Percentiles rank a stretch among this genome's conserved stretches.
Conservation (phyloP, 2,888 invertebrate genomes). For the Helicoverpa assulta region DNA sequence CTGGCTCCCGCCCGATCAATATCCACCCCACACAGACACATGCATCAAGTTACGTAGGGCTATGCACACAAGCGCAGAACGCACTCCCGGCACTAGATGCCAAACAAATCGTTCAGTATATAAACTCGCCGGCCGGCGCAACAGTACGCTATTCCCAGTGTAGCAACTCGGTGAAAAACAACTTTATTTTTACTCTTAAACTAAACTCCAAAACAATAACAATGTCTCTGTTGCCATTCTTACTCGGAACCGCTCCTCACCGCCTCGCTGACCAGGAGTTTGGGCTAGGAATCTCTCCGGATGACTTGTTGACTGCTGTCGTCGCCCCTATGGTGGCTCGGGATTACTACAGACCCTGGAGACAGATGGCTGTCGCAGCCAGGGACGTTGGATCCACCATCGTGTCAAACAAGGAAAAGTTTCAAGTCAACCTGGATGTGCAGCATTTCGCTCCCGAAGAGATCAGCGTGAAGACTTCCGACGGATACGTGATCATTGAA, state of each 20-base stretch:
- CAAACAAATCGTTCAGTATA: conserved; percentile 66
- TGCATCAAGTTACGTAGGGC: background rate
- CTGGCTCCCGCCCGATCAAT: conserved; percentile 53
- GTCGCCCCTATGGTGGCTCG: conserved; percentile 71
- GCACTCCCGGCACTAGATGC: conserved; percentile 70
- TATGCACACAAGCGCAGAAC: conserved; percentile 37
- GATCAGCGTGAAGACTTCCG: conserved; percentile 93
- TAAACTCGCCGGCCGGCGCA: conserved; percentile 65
- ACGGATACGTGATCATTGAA: conserved; percentile 92
- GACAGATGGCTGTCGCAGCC: conserved; percentile 77
- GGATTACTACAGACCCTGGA: conserved; percentile 79
- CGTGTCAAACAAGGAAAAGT: conserved; percentile 86
- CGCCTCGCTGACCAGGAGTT: conserved; percentile 84
- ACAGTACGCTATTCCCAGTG: conserved; percentile 57
- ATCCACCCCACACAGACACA: conserved; percentile 28
- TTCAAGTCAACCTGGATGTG: conserved; percentile 93
- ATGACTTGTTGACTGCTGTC: conserved; percentile 78
- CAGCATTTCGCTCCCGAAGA: conserved; percentile 94
- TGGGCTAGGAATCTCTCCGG: conserved; percentile 80
- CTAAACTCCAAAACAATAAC: conserved; percentile 42
- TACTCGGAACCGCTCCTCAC: conserved; percentile 70
- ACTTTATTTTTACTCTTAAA: conserved; percentile 31
- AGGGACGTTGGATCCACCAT: conserved; percentile 87
- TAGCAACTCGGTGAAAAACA: conserved; percentile 44
- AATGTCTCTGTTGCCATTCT: conserved; percentile 74